These are phyloP conservation scores for Nerophis ophidion DNA, from an alignment of 2,113 vertebrate species.

Conservation along the genomic window DNA sequence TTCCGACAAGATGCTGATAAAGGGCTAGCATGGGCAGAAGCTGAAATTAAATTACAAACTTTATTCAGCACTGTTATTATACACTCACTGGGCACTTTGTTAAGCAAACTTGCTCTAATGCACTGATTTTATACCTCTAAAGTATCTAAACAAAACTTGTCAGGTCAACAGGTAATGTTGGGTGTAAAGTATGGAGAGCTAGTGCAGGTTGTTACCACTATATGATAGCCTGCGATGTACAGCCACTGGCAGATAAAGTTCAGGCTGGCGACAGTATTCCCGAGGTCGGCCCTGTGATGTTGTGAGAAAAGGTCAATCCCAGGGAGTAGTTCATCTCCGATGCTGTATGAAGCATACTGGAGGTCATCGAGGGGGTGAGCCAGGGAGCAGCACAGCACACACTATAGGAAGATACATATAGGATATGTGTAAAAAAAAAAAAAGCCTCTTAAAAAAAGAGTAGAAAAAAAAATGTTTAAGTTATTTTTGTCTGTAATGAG, in stretches of 20 bases:
- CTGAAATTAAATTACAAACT: conserved; percentile 68
- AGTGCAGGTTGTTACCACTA: conserved; percentile 66
- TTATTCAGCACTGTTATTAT: not conserved
- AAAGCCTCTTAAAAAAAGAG: not conserved
- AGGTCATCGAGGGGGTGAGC: conserved; percentile 76
- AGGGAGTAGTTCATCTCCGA: conserved; percentile 74
- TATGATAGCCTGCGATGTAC: conserved; percentile 74
- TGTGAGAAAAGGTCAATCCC: conserved; percentile 86
- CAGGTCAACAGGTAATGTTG: too few species aligned
- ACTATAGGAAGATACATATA: conserved; percentile 60
- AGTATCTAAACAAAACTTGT: too few species aligned
- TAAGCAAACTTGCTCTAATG: not conserved
- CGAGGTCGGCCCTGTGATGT: conserved; percentile 69
- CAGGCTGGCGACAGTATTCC: conserved; percentile 75
- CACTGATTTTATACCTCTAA: not conserved
- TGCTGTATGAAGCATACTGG: conserved; percentile 77
- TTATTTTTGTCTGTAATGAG: too few species aligned
- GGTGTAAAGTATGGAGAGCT: too few species aligned
- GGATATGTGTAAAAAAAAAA: not conserved
- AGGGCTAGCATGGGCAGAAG: conserved; percentile 81
- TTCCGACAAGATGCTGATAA: conserved; percentile 80
- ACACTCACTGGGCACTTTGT: not conserved
- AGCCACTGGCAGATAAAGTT: conserved; percentile 83
- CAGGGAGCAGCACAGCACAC: conserved; percentile 79
- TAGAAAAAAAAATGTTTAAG: too few species aligned